Evolutionary conservation across 1,140 invertebrate genomes (phyloP).

Genomic region (Leptopilina boulardi): DNA sequence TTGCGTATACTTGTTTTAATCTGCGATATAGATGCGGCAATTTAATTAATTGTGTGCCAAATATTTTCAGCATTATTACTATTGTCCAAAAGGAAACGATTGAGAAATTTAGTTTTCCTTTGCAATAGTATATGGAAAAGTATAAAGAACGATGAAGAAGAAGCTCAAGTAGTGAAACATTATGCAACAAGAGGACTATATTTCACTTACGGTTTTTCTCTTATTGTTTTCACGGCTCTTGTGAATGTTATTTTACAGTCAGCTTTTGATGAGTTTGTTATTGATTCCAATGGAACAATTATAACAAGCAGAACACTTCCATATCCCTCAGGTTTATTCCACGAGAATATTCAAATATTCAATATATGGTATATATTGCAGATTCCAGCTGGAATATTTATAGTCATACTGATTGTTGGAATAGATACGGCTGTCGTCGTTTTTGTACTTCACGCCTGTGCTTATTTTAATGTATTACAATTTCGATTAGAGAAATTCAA

Average conservation of each 20-base stretch:
- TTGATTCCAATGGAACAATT: conserved; percentile 28
- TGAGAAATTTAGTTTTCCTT: neutral
- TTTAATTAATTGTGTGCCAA: neutral
- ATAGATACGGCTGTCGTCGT: conserved; percentile 34
- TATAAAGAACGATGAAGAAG: conserved; percentile 8
- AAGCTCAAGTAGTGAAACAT: conserved; percentile 2
- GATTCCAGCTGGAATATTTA: neutral
- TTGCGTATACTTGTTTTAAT: no score
- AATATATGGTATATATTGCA: conserved; percentile 25
- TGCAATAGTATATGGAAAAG: neutral
- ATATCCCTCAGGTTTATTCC: conserved; percentile 35
- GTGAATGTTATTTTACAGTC: neutral
- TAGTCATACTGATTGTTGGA: conserved; percentile 24
- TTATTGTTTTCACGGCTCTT: neutral
- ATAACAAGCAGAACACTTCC: conserved; percentile 35
- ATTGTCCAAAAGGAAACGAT: neutral
- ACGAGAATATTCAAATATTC: conserved; percentile 34
- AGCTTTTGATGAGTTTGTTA: neutral
- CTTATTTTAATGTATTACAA: conserved; percentile 14
- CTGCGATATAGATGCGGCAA: no score
- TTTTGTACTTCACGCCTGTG: conserved; percentile 37
- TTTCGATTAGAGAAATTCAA: neutral
- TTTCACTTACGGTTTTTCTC: conserved; percentile 27
- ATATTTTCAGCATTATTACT: neutral
- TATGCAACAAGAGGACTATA: conserved; percentile 32